phyloP scores from a whole-genome alignment of 2,113 vertebrate species.

The Semnornis frantzii region DNA sequence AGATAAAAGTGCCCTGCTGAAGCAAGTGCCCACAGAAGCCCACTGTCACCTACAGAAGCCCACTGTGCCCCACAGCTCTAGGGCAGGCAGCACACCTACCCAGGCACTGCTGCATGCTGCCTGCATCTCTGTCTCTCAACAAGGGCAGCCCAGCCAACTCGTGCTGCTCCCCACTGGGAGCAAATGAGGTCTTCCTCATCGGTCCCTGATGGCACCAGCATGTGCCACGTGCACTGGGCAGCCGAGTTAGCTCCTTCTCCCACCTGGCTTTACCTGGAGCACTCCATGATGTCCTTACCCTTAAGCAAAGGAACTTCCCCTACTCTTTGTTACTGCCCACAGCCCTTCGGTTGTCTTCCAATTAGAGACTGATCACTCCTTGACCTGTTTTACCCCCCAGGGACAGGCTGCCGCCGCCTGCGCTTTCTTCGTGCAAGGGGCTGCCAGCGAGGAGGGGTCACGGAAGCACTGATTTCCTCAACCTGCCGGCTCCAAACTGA shows the following conservation, averaged over 20 bases:
- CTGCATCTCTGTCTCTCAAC: not conserved
- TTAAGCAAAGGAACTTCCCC: not conserved
- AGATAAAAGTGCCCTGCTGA: not conserved
- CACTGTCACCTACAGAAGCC: not conserved
- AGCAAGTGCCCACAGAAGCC: not conserved
- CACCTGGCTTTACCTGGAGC: not conserved
- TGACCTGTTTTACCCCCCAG: not conserved
- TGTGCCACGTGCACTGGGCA: not conserved
- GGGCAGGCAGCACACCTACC: not conserved
- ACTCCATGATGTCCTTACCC: accelerated
- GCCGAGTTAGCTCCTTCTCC: not conserved
- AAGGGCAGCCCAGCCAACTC: accelerated
- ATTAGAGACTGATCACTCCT: not conserved
- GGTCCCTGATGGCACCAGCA: not conserved
- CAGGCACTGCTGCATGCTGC: not conserved
- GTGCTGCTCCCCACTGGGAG: not conserved
- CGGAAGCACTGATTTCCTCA: not conserved
- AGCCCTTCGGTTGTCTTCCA: not conserved
- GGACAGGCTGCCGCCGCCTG: not conserved
- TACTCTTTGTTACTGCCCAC: not conserved
- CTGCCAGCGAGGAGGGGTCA: not conserved
- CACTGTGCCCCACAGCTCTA: not conserved
- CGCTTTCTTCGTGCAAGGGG: not conserved
- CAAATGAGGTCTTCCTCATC: not conserved
- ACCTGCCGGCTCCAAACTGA: not conserved